phyloP scores from a whole-genome alignment of 1,140 invertebrate genomes.

The Lepidurus arcticus region DNA sequence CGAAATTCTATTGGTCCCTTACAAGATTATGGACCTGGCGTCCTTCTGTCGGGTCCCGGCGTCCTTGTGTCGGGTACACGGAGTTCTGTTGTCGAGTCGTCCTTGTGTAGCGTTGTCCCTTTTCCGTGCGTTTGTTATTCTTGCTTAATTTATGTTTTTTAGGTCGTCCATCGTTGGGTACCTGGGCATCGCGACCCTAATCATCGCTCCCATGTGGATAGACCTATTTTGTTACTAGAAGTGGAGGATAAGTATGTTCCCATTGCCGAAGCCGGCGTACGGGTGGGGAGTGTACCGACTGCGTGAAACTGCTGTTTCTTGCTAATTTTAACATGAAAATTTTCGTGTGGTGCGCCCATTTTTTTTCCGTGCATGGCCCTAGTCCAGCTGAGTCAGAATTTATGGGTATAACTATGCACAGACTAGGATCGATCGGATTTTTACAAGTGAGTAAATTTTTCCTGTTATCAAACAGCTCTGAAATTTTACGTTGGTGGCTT shows the following conservation, averaged over 20 bases:
- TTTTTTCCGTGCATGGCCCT: neutral
- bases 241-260: constrained; percentile 89
- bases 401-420: constrained; percentile 23
- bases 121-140: neutral
- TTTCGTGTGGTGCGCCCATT: neutral
- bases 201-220: constrained; percentile 79
- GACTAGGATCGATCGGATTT: neutral
- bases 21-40: too few relatives aligned
- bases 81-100: neutral
- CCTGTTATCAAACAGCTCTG: neutral
- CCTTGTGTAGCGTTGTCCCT: neutral
- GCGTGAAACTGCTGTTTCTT: neutral
- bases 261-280: constrained; percentile 78
- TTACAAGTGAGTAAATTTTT: neutral
- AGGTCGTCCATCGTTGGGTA: constrained; percentile 84
- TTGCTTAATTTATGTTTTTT: constrained; percentile 30
- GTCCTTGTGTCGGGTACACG: neutral
- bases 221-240: constrained; percentile 82
- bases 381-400: constrained; percentile 1
- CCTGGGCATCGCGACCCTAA: constrained; percentile 80
- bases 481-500: constrained; percentile 9
- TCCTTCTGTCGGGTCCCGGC: neutral
- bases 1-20: neutral
- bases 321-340: constrained; percentile 23
- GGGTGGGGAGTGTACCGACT: neutral